Base-by-base conservation (phyloP, 1,140 invertebrate species). In the Trypoxylus dichotomus region DNA sequence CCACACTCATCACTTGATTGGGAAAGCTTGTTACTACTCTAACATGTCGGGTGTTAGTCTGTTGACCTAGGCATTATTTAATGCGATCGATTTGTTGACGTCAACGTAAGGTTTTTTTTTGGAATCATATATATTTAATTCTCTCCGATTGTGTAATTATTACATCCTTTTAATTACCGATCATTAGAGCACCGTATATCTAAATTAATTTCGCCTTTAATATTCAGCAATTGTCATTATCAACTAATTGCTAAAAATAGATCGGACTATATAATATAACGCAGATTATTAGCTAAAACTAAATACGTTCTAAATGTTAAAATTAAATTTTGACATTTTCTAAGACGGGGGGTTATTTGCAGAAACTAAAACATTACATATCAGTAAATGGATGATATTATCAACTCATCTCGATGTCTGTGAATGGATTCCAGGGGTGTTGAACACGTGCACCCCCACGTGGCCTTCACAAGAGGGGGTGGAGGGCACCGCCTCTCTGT, bases 401-500 rank as follows among this genome's bases (percentile, higher is more conserved):
- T 63, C 60, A 63, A 27, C 10, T 63, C 60, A 63, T 63, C 60
- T 63, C 25, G 25, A 37, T 42, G 47, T 1, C 47, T 78, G 76
- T 80, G 79, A 80, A 80, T 80, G 79, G 76, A 27, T 80, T 80
- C 74, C 58, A 54, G 76, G 78, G 77, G 77, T 47, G 72, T 73
- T 71, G 43, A 79, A 78, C 81, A 80, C 79, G 81, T 80, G 79
- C 78, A 72, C 77, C 78, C 78, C 78, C 81, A 81, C 79, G 81
- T 80, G 81, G 76, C 81, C 81, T 81, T 81, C 81, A 77, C 43
- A 60, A 77, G 78, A n/a, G 79, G 78, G 78, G 78, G 77, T 78
- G 79, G 77, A 78, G 77, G 75, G 60, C 76, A 74, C 78, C 78
- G 79, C 77, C 78, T 41, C 76, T 74, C 78, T 78, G 81, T 81